Conservation (phyloP, 2,888 invertebrate species). For the Drosophila peninsularis region DNA sequence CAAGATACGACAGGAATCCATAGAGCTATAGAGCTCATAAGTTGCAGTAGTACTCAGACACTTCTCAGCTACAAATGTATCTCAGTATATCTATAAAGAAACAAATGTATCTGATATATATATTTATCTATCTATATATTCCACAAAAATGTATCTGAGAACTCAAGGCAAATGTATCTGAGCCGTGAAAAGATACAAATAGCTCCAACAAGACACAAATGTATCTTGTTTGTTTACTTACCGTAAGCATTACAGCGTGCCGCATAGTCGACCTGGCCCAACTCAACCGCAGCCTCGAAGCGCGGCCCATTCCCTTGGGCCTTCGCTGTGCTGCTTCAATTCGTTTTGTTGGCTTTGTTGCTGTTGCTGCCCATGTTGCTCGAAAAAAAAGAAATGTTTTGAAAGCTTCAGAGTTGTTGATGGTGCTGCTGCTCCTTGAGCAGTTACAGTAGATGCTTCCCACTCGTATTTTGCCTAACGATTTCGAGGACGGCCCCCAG, state of each 20-base stretch:
- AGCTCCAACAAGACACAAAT: too few relatives aligned
- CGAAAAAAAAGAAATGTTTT: slow-evolving; percentile 47
- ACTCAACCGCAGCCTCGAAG: slow-evolving; percentile 17
- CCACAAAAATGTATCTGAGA: too few relatives aligned
- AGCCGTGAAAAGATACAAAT: too few relatives aligned
- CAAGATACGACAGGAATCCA: too few relatives aligned
- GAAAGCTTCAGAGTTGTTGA: slow-evolving; percentile 37
- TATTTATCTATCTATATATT: too few relatives aligned
- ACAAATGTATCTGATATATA: too few relatives aligned
- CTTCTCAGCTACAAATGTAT: neutral
- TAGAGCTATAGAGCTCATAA: too few relatives aligned
- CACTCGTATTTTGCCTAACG: slow-evolving; percentile 67
- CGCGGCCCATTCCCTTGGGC: slow-evolving; percentile 11
- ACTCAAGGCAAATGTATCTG: too few relatives aligned
- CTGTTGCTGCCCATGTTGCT: slow-evolving; percentile 33
- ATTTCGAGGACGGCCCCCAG: slow-evolving; percentile 40
- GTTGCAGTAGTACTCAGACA: too few relatives aligned
- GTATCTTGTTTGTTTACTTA: neutral
- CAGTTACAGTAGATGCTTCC: slow-evolving; percentile 34
- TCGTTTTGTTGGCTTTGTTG: slow-evolving; percentile 29
- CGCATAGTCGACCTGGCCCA: slow-evolving; percentile 18
- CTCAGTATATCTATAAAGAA: too few relatives aligned
- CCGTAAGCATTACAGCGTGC: slow-evolving; percentile 4
- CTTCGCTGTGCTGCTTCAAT: slow-evolving; percentile 27
- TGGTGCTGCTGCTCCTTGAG: slow-evolving; percentile 26